Evolutionary conservation across 2,797 vertebrate species (phyloP).

Genomic region (Danio jaintianensis): DNA sequence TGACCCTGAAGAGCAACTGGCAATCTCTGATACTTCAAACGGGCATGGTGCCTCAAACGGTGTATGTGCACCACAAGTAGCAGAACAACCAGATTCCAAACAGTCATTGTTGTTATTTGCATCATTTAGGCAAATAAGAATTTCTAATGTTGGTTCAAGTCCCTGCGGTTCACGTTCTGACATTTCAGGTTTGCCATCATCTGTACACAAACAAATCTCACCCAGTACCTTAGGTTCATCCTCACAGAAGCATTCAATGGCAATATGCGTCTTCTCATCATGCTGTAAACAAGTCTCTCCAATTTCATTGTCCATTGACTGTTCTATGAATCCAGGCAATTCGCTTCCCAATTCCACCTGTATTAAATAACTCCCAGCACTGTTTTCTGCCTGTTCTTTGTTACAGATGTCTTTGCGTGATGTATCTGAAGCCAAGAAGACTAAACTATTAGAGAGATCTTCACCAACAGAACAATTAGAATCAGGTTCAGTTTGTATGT

Average conservation of each 20-base stretch:
- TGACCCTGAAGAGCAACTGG: constrained; percentile 28
- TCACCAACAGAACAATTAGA: background rate
- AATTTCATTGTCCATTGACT: constrained; percentile 7
- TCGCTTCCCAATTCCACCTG: background rate
- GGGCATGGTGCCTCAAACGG: background rate
- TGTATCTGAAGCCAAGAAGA: background rate
- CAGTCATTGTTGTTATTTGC: background rate
- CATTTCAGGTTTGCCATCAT: constrained; percentile 11
- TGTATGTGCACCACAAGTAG: background rate
- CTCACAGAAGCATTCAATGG: background rate
- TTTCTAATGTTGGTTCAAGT: background rate
- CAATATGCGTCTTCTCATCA: background rate
- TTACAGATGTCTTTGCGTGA: background rate
- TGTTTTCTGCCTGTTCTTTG: constrained; percentile 10
- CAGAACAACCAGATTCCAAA: constrained; percentile 7
- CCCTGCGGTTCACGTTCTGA: constrained; percentile 4
- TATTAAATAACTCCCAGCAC: background rate
- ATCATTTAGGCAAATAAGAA: constrained; percentile 2
- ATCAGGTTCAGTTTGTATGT: background rate
- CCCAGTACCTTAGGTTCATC: constrained; percentile 12
- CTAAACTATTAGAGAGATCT: background rate
- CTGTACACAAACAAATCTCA: constrained; percentile 13
- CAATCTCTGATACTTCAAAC: background rate
- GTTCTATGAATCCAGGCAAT: background rate
- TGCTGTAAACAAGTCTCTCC: constrained; percentile 7